Evolutionary conservation across 1,140 invertebrate species (phyloP).

Genomic region (Cataglyphis hispanica): DNA sequence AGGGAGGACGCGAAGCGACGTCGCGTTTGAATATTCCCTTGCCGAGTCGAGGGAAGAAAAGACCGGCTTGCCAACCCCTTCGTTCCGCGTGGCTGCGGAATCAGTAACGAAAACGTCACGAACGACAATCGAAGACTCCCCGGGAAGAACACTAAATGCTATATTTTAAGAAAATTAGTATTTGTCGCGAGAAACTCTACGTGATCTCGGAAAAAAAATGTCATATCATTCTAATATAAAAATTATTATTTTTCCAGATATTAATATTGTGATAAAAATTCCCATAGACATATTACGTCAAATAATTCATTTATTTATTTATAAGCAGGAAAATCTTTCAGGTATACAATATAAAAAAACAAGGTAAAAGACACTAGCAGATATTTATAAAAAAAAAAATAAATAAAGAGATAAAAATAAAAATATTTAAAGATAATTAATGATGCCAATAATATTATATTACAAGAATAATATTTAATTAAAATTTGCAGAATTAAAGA

Average conservation of each 20-base stretch:
- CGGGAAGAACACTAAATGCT: neutral
- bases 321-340: too few species aligned
- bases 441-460: too few species aligned
- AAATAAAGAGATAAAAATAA: too few species aligned
- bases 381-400: too few species aligned
- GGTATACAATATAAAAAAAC: too few species aligned
- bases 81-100: slow-evolving; percentile 56
- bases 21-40: slow-evolving; percentile 46
- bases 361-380: too few species aligned
- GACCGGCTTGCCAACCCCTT: slow-evolving; percentile 54
- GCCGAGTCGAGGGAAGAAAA: slow-evolving; percentile 28
- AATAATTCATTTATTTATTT: too few species aligned
- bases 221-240: neutral
- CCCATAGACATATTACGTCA: too few species aligned
- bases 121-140: slow-evolving; percentile 30
- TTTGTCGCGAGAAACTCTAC: neutral
- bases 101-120: slow-evolving; percentile 57
- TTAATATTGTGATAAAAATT: too few species aligned
- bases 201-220: neutral
- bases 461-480: too few species aligned
- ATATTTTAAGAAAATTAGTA: slow-evolving; percentile 22
- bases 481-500: neutral
- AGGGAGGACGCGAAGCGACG: slow-evolving; percentile 14
- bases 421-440: too few species aligned
- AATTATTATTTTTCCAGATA: neutral